Evolutionary conservation across 2,113 vertebrate genomes (phyloP).

Genomic region (Mormyrus lacerda): DNA sequence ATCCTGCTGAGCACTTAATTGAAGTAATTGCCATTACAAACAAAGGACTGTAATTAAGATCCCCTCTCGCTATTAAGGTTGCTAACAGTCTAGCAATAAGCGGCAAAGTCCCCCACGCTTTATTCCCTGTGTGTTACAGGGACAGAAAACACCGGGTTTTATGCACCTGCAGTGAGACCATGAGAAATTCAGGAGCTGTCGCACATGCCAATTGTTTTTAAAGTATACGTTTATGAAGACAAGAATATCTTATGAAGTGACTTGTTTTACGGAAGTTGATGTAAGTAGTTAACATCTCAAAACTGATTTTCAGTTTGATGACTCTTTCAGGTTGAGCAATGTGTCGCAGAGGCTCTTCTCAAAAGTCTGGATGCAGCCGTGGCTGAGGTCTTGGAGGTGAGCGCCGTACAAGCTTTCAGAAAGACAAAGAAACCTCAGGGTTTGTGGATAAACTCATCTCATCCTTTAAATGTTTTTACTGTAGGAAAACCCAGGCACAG

Average conservation of each 20-base stretch:
- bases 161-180: not conserved
- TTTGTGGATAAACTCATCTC: not conserved
- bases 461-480: conserved; percentile 11
- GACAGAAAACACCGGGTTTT: not conserved
- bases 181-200: not conserved
- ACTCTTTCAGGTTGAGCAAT: conserved; percentile 67
- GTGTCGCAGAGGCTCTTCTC: conserved; percentile 64
- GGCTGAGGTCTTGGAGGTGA: conserved; percentile 69
- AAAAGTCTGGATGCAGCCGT: conserved; percentile 61
- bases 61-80: not conserved
- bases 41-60: not conserved
- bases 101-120: not conserved
- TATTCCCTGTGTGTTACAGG: not conserved
- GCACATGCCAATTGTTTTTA: not conserved
- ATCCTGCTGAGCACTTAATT: not conserved
- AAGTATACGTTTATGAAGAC: not conserved
- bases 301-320: not conserved
- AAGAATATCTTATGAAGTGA: not conserved
- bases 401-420: not conserved
- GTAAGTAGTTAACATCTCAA: not conserved
- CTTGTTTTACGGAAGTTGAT: not conserved
- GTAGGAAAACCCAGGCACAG: conserved; percentile 65
- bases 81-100: not conserved
- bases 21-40: not conserved
- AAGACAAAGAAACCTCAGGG: not conserved